phyloP scores from a whole-genome alignment of 2,797 vertebrate species.

The Phaenicophaeus curvirostris region DNA sequence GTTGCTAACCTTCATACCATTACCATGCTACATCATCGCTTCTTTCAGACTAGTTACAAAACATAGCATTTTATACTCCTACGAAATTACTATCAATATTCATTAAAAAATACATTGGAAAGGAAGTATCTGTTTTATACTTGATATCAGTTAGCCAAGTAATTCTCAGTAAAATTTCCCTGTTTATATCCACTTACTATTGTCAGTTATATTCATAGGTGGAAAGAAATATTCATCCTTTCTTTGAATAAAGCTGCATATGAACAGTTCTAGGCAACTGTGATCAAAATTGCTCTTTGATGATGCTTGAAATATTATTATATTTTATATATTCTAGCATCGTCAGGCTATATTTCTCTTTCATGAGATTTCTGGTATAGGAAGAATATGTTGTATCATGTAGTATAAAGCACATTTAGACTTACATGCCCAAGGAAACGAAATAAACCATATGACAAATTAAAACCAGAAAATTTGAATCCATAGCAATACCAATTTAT shows the following conservation, averaged over 20 bases:
- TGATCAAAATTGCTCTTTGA: constrained; percentile 24
- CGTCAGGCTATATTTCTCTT: not conserved
- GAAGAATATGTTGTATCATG: not conserved
- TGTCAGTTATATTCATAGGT: not conserved
- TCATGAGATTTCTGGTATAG: not conserved
- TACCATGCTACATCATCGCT: not conserved
- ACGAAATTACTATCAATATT: not conserved
- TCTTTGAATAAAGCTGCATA: not conserved
- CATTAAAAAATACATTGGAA: not conserved
- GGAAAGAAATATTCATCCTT: not conserved
- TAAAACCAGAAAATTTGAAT: not conserved
- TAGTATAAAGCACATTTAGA: not conserved
- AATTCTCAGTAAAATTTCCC: not conserved
- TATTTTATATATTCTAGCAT: not conserved
- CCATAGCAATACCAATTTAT: too few species aligned
- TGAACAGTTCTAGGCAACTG: not conserved
- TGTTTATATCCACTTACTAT: not conserved
- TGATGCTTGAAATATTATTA: constrained; percentile 6
- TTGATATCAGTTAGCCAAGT: not conserved
- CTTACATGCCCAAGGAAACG: not conserved
- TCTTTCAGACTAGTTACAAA: not conserved
- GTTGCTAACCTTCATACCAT: not conserved
- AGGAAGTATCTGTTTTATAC: not conserved
- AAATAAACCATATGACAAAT: not conserved
- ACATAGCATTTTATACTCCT: not conserved